Conservation (phyloP, 2,113 vertebrate genomes). For the Otolemur garnettii region DNA sequence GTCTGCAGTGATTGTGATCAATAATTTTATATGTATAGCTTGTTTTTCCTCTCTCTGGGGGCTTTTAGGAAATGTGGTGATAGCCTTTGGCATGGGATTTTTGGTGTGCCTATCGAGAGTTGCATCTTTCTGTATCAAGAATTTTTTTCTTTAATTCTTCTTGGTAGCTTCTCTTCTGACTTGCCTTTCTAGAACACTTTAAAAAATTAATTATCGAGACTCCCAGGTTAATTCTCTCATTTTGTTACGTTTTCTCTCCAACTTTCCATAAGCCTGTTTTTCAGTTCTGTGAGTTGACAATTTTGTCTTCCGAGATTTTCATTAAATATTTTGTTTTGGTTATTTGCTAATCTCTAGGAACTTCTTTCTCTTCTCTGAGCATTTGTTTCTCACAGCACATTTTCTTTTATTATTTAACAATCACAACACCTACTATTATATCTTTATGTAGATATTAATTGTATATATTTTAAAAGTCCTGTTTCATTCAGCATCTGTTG, state of each 20-base stretch:
- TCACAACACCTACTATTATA: background rate
- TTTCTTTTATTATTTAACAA: slow-evolving; percentile 23
- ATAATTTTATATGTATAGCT: background rate
- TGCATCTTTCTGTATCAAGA: background rate
- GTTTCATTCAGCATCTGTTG: background rate
- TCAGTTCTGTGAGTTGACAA: background rate
- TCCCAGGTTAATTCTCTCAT: background rate
- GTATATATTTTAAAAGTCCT: background rate
- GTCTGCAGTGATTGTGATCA: slow-evolving; percentile 1
- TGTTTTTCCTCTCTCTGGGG: background rate
- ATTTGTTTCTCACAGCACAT: background rate
- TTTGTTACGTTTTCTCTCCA: background rate
- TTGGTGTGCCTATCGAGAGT: background rate
- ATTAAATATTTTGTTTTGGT: background rate
- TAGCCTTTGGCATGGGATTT: background rate
- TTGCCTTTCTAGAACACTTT: background rate
- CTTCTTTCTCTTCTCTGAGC: background rate
- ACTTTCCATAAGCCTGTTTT: background rate
- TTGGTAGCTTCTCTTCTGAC: background rate
- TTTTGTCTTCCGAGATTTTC: slow-evolving; percentile 11
- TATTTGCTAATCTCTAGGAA: slow-evolving; percentile 51
- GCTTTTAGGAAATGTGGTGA: background rate
- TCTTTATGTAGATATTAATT: background rate
- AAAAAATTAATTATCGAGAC: background rate
- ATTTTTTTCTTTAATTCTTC: background rate